A percentile compares a stretch with the other conserved stretches of the same genome.
Evolutionary conservation across 2,888 invertebrate species (phyloP).

Genomic region (Tenthredo amoena): DNA sequence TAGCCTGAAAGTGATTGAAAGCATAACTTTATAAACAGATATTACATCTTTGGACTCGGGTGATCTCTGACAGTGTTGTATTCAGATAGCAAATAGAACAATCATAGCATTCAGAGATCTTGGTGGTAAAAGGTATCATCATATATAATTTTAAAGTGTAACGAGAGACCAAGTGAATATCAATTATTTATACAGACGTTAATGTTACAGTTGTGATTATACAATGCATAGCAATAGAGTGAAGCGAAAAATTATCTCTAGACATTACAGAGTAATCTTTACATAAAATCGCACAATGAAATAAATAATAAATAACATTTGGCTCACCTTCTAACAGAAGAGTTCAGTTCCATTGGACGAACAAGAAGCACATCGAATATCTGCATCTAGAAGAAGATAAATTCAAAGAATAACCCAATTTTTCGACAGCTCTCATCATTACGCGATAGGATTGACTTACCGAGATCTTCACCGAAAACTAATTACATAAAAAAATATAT

Average conservation of each 20-base stretch:
- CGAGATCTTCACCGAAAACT: neutral
- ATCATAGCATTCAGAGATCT: constrained; percentile 64
- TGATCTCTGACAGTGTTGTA: neutral
- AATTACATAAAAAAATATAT: too few relatives aligned
- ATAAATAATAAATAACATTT: neutral
- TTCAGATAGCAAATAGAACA: constrained; percentile 63
- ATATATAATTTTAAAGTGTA: constrained; percentile 30
- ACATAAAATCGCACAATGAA: neutral
- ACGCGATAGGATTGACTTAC: neutral
- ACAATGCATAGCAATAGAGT: neutral
- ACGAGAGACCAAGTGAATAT: neutral
- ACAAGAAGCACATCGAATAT: neutral
- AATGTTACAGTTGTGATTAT: neutral
- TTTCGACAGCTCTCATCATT: neutral
- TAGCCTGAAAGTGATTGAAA: neutral
- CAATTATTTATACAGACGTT: neutral
- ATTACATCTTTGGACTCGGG: neutral
- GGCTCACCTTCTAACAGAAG: neutral
- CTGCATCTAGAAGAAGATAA: constrained; percentile 5
- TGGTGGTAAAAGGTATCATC: constrained; percentile 62
- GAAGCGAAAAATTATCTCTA: neutral
- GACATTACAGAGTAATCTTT: neutral
- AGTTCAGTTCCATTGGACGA: neutral
- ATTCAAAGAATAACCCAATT: neutral
- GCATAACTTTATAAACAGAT: neutral